Base-by-base conservation (phyloP, 1,140 invertebrate genomes). In the Himalopsyche phryganea region DNA sequence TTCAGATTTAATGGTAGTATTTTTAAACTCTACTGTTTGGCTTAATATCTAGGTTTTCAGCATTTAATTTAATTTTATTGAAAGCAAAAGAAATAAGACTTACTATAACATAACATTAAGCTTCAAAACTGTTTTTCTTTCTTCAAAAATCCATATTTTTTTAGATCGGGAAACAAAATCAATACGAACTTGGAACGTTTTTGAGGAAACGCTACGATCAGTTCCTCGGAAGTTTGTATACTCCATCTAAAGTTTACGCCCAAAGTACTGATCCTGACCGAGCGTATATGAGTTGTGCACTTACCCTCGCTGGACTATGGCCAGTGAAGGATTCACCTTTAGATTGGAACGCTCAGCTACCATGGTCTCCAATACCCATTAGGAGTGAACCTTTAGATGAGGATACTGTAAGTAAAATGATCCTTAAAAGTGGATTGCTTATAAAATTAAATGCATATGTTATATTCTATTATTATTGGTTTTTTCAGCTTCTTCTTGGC, bases 331-430 rank as follows among this genome's bases (percentile, higher is more conserved):
- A 73, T 18, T 69, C 73, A 0, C 68, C 77, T 7, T 83, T 89
- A 67, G 72, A 76, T 36, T 87, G 85, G 76, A 83, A 86, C 63
- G 64, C 71, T 11, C 71, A 80, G 47, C 68, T 90, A 17, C 68
- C 76, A 54, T 92, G 90, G 90, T 87, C 90, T 66, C 90, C 90
- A 6, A 83, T 91, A 60, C 83, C 86, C 9, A 78, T 91, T 11
- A 81, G 83, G 66, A 85, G 85, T 15, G 74, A 85, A 67, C 75
- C 78, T 6, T 66, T 82, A 28, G 68, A 79, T 13, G 70, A 85
- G 65, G 87, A 90, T 69, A 82, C 77, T 61, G 85, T 89, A 76
- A 75, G 70, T 36, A 46, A 32, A n/a, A n/a, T n/a, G n/a, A n/a
- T n/a, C n/a, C n/a, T n/a, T n/a, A n/a, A n/a, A n/a, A n/a, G n/a